Base-by-base conservation (phyloP, 2,797 vertebrate genomes). In the Xenops minutus region DNA sequence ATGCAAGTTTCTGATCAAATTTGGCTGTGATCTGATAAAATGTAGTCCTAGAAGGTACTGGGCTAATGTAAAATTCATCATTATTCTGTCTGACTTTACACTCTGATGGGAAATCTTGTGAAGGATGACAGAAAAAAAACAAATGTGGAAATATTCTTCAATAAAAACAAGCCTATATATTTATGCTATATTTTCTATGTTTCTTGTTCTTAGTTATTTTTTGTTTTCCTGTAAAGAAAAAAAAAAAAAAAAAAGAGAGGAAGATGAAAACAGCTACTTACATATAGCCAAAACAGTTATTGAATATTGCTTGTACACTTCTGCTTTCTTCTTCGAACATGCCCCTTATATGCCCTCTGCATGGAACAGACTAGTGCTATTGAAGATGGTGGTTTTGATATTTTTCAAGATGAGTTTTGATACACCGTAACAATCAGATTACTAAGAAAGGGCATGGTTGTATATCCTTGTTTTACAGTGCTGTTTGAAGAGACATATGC, bases 61-160 rank as follows among this genome's bases (percentile, higher is more conserved):
- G 10, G 22, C 68, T 94, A 88, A 88, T 89, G 66, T 76, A 86
- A 95, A 92, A 95, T 86, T 85, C 85, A 84, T 86, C 51, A 51
- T 52, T 93, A 62, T 69, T 91, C 79, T 85, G 27, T 73, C 66
- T 77, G 54, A 62, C 62, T 75, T 87, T 49, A 72, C 16, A 83
- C 66, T 88, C 72, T 91, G 88, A 82, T 82, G 55, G 69, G 44
- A 94, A 91, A 86, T 83, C 73, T 78, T 9, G 8, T 83, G 74
- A 93, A 79, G 36, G 32, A 59, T 91, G 82, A 84, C 73, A 67
- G 55, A 56, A 37, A 81, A 81, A 66, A 66, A 92, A 66, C 29
- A 46, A 59, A 86, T 81, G 59, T 81, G 51, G 62, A 96, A 92
- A 88, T 73, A 48, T 11, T 81, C 8, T 76, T 78, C 72, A 73